phyloP scores from a whole-genome alignment of 2,797 vertebrate species.

The Todus mexicanus region DNA sequence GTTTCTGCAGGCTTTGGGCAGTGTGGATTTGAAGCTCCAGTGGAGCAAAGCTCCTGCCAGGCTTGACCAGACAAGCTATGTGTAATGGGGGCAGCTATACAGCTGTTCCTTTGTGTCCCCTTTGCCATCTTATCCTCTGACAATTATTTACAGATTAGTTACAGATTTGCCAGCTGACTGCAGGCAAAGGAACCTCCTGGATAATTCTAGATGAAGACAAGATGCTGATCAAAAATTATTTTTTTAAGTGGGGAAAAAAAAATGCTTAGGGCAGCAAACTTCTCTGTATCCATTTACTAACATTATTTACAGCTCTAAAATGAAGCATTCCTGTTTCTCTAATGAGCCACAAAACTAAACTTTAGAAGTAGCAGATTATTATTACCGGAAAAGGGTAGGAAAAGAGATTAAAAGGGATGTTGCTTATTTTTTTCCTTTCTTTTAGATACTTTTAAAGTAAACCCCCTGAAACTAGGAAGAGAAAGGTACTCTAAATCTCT shows the following conservation, averaged over 20 bases:
- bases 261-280: background rate
- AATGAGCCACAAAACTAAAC: background rate
- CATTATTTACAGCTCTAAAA: background rate
- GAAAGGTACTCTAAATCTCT: background rate
- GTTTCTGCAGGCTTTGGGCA: background rate
- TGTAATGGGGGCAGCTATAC: background rate
- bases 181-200: background rate
- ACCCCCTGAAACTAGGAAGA: background rate
- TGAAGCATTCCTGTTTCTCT: background rate
- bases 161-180: background rate
- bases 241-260: background rate
- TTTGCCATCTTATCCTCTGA: background rate
- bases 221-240: background rate
- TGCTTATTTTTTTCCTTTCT: background rate
- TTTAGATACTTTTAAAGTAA: background rate
- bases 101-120: background rate
- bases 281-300: background rate
- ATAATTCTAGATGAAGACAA: background rate
- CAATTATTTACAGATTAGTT: constrained; percentile 49
- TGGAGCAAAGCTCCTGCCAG: background rate
- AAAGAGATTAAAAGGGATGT: background rate
- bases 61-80: background rate
- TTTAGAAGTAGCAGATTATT: background rate
- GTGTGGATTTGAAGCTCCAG: background rate
- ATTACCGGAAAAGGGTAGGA: background rate